phyloP scores from a whole-genome alignment of 2,888 invertebrate species.

The Apocheima hispidaria region DNA sequence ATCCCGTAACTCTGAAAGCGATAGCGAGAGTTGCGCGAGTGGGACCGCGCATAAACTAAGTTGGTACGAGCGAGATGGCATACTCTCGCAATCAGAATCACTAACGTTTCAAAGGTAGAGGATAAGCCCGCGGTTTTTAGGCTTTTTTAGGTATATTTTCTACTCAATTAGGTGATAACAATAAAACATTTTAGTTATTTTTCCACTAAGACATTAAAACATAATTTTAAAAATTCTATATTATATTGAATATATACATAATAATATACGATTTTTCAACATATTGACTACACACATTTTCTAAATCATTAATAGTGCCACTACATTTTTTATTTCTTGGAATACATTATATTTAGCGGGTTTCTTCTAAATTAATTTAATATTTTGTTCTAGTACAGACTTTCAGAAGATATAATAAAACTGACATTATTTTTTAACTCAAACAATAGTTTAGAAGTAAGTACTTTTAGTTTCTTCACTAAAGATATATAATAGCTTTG shows the following conservation, averaged over 20 bases:
- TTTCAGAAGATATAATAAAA: neutral
- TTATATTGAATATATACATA: slow-evolving; percentile 1
- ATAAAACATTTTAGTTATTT: slow-evolving; percentile 1
- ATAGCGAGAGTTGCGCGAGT: no score
- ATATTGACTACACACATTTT: neutral
- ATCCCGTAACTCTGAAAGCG: no score
- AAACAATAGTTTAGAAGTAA: neutral
- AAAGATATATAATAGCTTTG: slow-evolving; percentile 3
- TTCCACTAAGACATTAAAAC: slow-evolving; percentile 1
- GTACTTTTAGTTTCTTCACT: neutral
- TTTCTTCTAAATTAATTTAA: neutral
- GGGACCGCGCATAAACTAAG: no score
- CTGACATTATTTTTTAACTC: neutral
- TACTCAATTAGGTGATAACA: slow-evolving; percentile 26
- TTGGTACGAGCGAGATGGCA: no score
- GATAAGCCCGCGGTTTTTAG: no score
- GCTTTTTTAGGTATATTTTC: no score
- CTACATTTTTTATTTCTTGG: neutral
- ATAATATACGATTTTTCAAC: neutral
- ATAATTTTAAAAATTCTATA: neutral
- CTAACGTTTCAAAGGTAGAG: no score
- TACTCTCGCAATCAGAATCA: no score
- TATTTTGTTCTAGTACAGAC: neutral
- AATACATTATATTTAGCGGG: neutral
- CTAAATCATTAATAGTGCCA: neutral